These are phyloP conservation scores for Labia minor DNA, from an alignment of 2,888 invertebrate genomes.

Conservation along the genomic window DNA sequence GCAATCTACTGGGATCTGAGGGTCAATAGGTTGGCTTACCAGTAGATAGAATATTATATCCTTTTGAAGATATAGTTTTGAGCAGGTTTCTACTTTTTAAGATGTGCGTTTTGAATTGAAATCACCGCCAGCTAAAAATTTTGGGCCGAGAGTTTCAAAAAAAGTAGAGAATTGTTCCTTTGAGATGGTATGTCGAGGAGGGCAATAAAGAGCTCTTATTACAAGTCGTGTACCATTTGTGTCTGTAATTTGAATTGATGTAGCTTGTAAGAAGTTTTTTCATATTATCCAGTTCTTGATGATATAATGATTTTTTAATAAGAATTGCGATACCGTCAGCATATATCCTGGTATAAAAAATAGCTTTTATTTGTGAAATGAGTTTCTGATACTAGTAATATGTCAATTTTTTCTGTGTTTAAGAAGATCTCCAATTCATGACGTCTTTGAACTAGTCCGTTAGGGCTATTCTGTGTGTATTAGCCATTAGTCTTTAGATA, in stretches of 20 bases:
- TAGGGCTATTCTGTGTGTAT: not conserved
- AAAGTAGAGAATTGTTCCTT: not conserved
- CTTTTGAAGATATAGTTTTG: not conserved
- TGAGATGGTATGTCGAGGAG: not conserved
- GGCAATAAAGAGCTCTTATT: not conserved
- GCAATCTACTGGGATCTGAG: constrained; percentile 25
- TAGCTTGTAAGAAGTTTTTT: not conserved
- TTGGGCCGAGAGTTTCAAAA: not conserved
- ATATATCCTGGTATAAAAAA: not conserved
- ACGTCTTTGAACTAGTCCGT: not conserved
- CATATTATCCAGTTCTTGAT: not conserved
- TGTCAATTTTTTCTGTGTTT: not conserved
- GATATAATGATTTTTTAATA: constrained; percentile 1
- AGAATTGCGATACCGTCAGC: not conserved
- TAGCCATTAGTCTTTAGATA: not conserved
- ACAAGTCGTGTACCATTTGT: not conserved
- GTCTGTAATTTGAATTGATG: not conserved
- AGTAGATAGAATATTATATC: constrained; percentile 21
- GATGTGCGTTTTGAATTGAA: not conserved
- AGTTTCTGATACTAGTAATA: not conserved
- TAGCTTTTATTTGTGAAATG: not conserved
- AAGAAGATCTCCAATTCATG: not conserved
- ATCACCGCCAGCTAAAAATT: not conserved
- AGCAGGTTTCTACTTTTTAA: not conserved
- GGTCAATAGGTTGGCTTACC: constrained; percentile 28